Evolutionary conservation across 1,140 invertebrate genomes (phyloP), one percentile per base, ranked within the genome.

Genomic region (Paraescarpia echinospica): DNA sequence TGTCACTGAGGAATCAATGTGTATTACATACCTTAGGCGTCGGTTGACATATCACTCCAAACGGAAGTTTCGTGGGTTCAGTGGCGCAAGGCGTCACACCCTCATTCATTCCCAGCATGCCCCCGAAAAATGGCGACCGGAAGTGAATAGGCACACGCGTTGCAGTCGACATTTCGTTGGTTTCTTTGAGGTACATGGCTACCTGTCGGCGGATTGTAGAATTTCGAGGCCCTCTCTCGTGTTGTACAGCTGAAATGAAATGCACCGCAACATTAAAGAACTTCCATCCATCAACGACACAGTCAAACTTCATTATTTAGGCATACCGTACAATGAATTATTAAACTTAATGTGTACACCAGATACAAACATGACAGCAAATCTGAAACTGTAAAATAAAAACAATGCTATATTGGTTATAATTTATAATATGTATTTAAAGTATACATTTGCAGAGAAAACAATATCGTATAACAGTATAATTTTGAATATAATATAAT

Each of bases 171-270:
- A 95, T 91, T 91, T 96, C 95, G 33, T 94, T 94, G 14, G 95
- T 95, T 92, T 96, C 96, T 93, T 96, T 96, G 33, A 96, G 97
- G 77, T 97, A 96, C 95, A 98, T 96, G 33, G 98, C 98, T 97
- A 98, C 98, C 96, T 99, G 98, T 89, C 98, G 97, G 8, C 98
- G 97, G 22, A 99, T 96, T 1, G 98, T 99, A 0, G 98, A 98
- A 94, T 98, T 99, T 91, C 99, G 96, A n/a, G 99, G 99, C 0
- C 99, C 99, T 94, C 99, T 97, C 96, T 99, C 99, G 95, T 99
- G 99, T 96, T 99, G 99, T 4, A 99, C 99, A 91, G 99, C 99
- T 99, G 96, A 92, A 97, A 96, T 93, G 93, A 59, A 93, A 93
- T 92, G 92, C 90, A 92, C 33, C 41, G 35, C 31, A 48, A 35